phyloP scores from a whole-genome alignment of 2,113 vertebrate species.

The Oncorhynchus tshawytscha region DNA sequence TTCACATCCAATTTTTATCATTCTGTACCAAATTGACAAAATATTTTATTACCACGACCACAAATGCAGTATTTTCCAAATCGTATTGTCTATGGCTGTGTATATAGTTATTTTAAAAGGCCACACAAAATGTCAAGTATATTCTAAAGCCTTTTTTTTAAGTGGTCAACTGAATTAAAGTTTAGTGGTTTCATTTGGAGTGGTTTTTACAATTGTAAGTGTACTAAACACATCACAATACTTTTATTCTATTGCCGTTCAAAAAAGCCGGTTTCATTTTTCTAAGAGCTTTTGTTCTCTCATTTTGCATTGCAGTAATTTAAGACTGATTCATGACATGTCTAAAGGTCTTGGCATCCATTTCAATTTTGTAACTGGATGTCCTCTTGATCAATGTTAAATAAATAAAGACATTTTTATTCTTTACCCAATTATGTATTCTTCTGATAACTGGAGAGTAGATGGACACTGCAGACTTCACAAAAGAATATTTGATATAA shows the following conservation, averaged over 20 bases:
- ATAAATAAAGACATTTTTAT: conserved; percentile 68
- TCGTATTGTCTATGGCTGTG: conserved; percentile 22
- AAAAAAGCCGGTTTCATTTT: conserved; percentile 44
- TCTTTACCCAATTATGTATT: conserved; percentile 45
- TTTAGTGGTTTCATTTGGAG: neutral
- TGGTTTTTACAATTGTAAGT: conserved; percentile 28
- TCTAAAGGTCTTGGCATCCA: conserved; percentile 51
- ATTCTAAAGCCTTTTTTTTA: conserved; percentile 5
- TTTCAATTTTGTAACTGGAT: conserved; percentile 60
- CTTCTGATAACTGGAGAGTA: conserved; percentile 10
- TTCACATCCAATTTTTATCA: conserved; percentile 35
- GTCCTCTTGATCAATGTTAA: conserved; percentile 68
- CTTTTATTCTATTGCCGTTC: conserved; percentile 35
- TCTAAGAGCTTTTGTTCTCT: conserved; percentile 47
- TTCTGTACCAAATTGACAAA: conserved; percentile 12
- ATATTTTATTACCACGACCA: conserved; percentile 1
- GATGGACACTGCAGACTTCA: neutral
- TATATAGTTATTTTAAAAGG: conserved; percentile 19
- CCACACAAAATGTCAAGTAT: conserved; percentile 29
- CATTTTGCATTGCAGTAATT: conserved; percentile 57
- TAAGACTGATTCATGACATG: conserved; percentile 64
- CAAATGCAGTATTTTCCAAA: conserved; percentile 45
- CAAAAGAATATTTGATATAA: neutral
- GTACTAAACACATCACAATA: conserved; percentile 16
- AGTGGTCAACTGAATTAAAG: conserved; percentile 26